Evolutionary conservation across 2,888 invertebrate species (phyloP).

Genomic region (Arrhopalites spinosus): DNA sequence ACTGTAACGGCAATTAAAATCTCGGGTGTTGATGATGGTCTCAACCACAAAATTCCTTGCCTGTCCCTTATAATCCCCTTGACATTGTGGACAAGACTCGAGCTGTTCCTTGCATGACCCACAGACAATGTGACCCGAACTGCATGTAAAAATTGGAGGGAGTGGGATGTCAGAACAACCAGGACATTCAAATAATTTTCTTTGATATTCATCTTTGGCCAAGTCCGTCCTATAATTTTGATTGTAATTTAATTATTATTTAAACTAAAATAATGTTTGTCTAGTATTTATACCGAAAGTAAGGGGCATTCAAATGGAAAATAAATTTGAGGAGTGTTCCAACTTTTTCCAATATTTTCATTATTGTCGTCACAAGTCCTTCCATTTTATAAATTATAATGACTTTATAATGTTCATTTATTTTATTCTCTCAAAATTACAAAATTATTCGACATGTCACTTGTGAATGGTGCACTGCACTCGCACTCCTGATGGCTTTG

Average conservation of each 20-base stretch:
- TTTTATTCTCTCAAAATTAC: too few species aligned
- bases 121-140: constrained; percentile 20
- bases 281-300: too few species aligned
- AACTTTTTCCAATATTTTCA: background rate
- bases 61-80: background rate
- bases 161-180: constrained; percentile 5
- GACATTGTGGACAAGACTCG: background rate
- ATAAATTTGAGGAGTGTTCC: background rate
- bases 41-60: background rate
- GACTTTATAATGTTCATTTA: too few species aligned
- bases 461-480: too few species aligned
- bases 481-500: too few species aligned
- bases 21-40: background rate
- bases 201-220: background rate
- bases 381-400: too few species aligned
- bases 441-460: too few species aligned
- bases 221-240: too few species aligned
- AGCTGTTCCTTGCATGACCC: background rate
- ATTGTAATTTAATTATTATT: too few species aligned
- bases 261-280: too few species aligned
- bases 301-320: background rate
- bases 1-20: background rate
- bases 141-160: constrained; percentile 8
- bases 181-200: constrained; percentile 21
- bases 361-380: too few species aligned